Evolutionary conservation across 1,140 invertebrate species (phyloP).

Genomic region (Drosophila pectinifera): DNA sequence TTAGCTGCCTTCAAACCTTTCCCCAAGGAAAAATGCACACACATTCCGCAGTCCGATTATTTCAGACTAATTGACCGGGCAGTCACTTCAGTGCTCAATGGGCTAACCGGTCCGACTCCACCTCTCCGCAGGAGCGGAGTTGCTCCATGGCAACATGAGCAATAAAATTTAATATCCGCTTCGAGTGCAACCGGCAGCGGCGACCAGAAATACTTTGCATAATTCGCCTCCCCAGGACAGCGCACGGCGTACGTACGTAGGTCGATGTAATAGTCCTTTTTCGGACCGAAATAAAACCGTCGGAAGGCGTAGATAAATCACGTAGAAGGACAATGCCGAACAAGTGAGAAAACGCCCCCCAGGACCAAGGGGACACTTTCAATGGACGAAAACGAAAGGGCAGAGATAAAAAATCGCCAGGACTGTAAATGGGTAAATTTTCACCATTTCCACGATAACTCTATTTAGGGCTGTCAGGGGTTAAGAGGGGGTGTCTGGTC

Average conservation of each 20-base stretch:
- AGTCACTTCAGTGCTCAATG: slow-evolving; percentile 73
- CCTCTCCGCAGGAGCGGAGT: slow-evolving; percentile 21
- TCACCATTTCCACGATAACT: slow-evolving; percentile 64
- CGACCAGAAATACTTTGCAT: slow-evolving; percentile 71
- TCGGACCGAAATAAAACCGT: slow-evolving; percentile 60
- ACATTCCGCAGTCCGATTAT: slow-evolving; percentile 48
- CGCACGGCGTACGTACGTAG: neutral
- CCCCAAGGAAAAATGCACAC: slow-evolving; percentile 32
- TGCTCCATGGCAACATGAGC: slow-evolving; percentile 79
- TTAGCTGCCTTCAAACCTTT: neutral
- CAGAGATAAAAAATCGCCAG: slow-evolving; percentile 62
- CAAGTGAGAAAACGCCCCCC: slow-evolving; percentile 76
- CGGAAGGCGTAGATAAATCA: slow-evolving; percentile 78
- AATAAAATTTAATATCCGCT: slow-evolving; percentile 82
- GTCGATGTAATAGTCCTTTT: slow-evolving; percentile 4
- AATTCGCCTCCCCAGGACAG: slow-evolving; percentile 46
- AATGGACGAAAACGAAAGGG: slow-evolving; percentile 49
- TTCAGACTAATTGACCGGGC: slow-evolving; percentile 69
- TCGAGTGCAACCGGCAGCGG: slow-evolving; percentile 57
- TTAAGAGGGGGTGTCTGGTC: slow-evolving; percentile 17
- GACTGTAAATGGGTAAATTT: slow-evolving; percentile 55
- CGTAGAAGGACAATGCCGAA: slow-evolving; percentile 49
- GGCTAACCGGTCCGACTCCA: slow-evolving; percentile 14
- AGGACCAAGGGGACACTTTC: slow-evolving; percentile 52
- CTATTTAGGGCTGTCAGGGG: slow-evolving; percentile 49